Base-by-base conservation (phyloP, 1,140 invertebrate genomes). In the Philotrypesis tridentata region DNA sequence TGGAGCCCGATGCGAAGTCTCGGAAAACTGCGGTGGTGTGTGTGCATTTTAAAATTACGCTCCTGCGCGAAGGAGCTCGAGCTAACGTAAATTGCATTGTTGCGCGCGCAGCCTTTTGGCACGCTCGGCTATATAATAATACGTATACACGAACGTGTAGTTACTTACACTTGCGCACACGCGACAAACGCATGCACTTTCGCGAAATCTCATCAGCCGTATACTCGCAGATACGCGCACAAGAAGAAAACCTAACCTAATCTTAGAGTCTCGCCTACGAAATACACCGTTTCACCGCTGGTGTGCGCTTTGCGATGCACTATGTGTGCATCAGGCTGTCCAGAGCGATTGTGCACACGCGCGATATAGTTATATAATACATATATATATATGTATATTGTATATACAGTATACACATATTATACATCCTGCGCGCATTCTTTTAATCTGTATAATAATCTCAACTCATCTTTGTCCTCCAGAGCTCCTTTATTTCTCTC, bases 51-150 rank as follows among this genome's bases (percentile, higher is more conserved):
- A 7, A 55, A 55, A 55, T 55, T 65, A 65, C 61, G n/a, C 61
- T 65, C 25, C 61, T 65, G 61, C 21, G 48, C 48, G 23, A 70
- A 77, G 48, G 48, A 55, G 6, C 40, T 55, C 48, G 48, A n/a
- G 31, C 67, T 14, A 37, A 21, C 31, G 27, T 21, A 37, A 37
- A 70, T 37, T 37, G 21, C 21, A 70, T 33, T 37, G 31, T 29
- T 70, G 31, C 67, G 67, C 67, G 67, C 67, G 67, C 67, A 70
- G 61, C 11, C 61, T 65, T 65, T 65, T 65, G 21, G 9, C 61
- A 4, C 21, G 5, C 61, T n/a, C n/a, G n/a, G n/a, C n/a, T n/a
- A n/a, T n/a, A 29, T 65, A 23, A 23, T 9, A 61, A 61, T 25
- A 31, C 27, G 4, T 17, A 27, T 68, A 31, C 31, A 68, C 5